These are phyloP conservation scores for Rhodophaea formosa DNA, from an alignment of 2,888 invertebrate species.

Conservation along the genomic window DNA sequence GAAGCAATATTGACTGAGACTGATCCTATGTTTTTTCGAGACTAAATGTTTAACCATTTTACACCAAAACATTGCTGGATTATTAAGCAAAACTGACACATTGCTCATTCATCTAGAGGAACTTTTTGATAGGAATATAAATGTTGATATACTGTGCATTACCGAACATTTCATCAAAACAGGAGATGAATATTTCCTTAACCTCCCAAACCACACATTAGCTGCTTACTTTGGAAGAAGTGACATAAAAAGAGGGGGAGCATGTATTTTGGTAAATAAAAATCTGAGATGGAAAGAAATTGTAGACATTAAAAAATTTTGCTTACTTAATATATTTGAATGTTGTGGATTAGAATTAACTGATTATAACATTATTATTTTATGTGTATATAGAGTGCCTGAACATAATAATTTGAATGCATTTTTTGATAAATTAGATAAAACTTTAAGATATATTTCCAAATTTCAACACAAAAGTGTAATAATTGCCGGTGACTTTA, in stretches of 20 bases:
- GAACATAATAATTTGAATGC: not conserved
- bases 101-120: conserved; percentile 19
- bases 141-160: conserved; percentile 21
- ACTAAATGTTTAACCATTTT: conserved; percentile 17
- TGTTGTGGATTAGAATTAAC: conserved; percentile 20
- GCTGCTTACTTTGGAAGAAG: conserved; percentile 6
- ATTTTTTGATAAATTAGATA: conserved; percentile 10
- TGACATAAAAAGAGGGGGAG: conserved; percentile 18
- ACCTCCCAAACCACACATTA: conserved; percentile 16
- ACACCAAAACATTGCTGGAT: conserved; percentile 23
- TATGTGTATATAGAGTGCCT: conserved; percentile 23
- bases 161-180: conserved; percentile 23
- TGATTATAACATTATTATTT: too few relatives aligned
- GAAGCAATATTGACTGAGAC: not conserved
- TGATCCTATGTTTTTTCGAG: conserved; percentile 19
- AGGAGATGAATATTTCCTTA: conserved; percentile 7
- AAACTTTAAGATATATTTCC: not conserved
- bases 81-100: conserved; percentile 21
- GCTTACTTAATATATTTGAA: conserved; percentile 17
- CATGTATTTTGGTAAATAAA: conserved; percentile 17
- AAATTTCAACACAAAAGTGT: conserved; percentile 1
- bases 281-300: conserved; percentile 10
- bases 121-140: conserved; percentile 2
- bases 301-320: conserved; percentile 9
- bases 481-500: too few relatives aligned